Conservation (phyloP, 1,140 invertebrate species). For the Monomorium pharaonis region DNA sequence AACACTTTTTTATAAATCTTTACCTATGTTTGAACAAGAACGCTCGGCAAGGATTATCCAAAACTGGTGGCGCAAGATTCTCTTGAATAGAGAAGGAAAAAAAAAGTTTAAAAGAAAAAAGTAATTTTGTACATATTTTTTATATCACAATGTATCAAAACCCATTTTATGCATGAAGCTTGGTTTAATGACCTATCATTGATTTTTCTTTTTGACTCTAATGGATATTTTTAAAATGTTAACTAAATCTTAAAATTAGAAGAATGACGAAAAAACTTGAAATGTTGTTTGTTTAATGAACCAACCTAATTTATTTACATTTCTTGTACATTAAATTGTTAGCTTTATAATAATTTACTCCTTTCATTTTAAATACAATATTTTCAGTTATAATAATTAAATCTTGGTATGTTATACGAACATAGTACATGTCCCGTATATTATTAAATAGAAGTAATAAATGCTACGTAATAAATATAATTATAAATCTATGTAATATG, state of each 20-base stretch:
- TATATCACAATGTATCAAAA: not conserved
- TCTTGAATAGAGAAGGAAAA: not conserved
- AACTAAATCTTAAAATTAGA: not conserved
- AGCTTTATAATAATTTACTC: conserved; percentile 20
- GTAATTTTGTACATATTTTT: not conserved
- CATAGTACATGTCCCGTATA: too few relatives aligned
- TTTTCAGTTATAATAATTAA: conserved; percentile 36
- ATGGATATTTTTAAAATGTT: not conserved
- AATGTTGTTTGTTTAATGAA: conserved; percentile 8
- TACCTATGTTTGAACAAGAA: not conserved
- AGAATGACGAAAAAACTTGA: not conserved
- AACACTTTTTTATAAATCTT: not conserved
- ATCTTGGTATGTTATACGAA: not conserved
- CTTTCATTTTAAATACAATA: conserved; percentile 29
- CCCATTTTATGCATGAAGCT: not conserved
- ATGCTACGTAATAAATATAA: conserved; percentile 17
- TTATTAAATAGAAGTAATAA: not conserved
- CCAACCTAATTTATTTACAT: conserved; percentile 37
- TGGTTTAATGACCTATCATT: not conserved
- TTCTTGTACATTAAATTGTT: conserved; percentile 27
- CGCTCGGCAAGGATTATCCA: not conserved
- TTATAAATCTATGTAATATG: conserved; percentile 20
- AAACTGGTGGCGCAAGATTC: conserved; percentile 6
- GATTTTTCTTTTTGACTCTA: not conserved
- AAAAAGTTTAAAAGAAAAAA: not conserved